Evolutionary conservation across 2,797 vertebrate genomes (phyloP), one percentile per base, ranked within the genome.

Genomic region (Megaceryle alcyon): DNA sequence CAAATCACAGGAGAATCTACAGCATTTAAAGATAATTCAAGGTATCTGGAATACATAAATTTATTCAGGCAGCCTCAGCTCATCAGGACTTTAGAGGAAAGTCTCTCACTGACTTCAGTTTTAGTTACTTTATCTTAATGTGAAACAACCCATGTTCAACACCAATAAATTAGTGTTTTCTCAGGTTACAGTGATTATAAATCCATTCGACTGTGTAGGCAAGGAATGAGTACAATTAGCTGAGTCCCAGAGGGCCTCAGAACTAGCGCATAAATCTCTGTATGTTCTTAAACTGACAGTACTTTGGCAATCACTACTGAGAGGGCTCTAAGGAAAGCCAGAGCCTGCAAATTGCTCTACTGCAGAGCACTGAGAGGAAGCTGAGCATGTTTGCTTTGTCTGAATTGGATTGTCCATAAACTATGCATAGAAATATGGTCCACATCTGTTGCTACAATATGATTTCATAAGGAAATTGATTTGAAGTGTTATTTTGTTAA

Each of bases 61-160:
- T 83, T 78, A 78, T 53, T 33, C 63, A 61, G 33, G 22, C 20
- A 29, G 10, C 75, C 66, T 86, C 35, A 49, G 51, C 29, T n/a
- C 8, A 14, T 12, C 60, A n/a, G 14, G 7, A 14, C 35, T 57
- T 85, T 46, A 85, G 20, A 69, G 31, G 29, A 75, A 94, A 83
- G 18, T 69, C 54, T 94, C 82, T 81, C 64, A 31, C 21, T 90
- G 54, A 43, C 39, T 94, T 96, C 23, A 69, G 29, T 79, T 96
- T 91, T 79, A 86, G 61, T 93, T 93, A 71, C 69, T 92, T 86
- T 91, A 81, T 72, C 85, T 82, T 92, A 71, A 91, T 82, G 59
- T 56, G 64, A 91, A 94, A 41, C 20, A 65, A 33, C 22, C 25
- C 57, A 14, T 73, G 63, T 90, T 94, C 85, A 83, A 41, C 60